Evolutionary conservation across 1,140 invertebrate genomes (phyloP).

Genomic region (Zaprionus africanus): DNA sequence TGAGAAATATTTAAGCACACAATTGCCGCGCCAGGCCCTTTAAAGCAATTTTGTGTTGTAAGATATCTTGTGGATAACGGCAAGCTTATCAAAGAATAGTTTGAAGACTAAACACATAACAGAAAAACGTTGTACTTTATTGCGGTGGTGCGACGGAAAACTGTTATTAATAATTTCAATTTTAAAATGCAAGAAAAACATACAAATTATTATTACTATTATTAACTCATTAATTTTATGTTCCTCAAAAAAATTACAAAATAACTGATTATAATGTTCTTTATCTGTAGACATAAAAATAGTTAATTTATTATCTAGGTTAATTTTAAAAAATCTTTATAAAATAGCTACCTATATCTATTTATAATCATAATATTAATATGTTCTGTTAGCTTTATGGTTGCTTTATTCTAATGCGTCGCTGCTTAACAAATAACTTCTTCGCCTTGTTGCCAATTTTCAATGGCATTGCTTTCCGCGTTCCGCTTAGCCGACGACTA

Average conservation of each 20-base stretch:
- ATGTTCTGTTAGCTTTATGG: no score
- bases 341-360: no score
- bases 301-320: no score
- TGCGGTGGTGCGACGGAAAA: not conserved
- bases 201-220: not conserved
- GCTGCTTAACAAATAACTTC: not conserved
- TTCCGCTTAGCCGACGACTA: conserved; percentile 10
- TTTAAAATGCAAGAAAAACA: no score
- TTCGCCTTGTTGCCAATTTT: not conserved
- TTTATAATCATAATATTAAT: no score
- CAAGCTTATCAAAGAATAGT: not conserved
- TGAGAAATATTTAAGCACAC: not conserved
- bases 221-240: not conserved
- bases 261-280: no score
- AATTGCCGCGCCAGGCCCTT: not conserved
- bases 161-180: not conserved
- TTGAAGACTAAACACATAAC: not conserved
- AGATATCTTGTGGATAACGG: not conserved
- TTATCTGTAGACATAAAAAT: no score
- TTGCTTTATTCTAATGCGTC: not conserved
- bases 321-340: no score
- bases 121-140: not conserved
- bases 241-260: no score
- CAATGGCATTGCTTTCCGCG: not conserved
- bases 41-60: not conserved